Base-by-base conservation (phyloP, 2,888 invertebrate species). In the Alsophila aescularia region DNA sequence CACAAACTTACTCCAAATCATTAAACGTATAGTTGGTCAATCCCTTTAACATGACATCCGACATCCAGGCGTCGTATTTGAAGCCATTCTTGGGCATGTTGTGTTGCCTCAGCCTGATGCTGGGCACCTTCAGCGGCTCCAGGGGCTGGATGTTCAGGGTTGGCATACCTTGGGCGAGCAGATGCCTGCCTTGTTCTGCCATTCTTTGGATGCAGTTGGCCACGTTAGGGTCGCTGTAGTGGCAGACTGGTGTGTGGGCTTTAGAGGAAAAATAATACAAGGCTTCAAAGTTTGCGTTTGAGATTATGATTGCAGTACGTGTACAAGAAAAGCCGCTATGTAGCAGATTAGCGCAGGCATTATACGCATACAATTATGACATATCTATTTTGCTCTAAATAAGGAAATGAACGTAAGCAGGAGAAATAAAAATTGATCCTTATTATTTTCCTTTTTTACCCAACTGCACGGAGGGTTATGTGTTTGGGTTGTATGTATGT, bases 91-190 rank as follows among this genome's bases (percentile, higher is more conserved):
- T 85, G 0, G 92, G 87, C 69, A 79, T 83, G 44, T 83, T 88
- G 53, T 90, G 91, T 57, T 94, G 94, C 49, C 94, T 85, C 2
- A 94, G 75, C 36, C 93, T 81, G 36, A 94, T 90, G 67, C 92
- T 92, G 12, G 94, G 93, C 8, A 94, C 84, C 57, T 84, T 82
- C 39, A 94, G 75, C 0, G 94, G 94, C 41, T 94, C 94, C 39
- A 94, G 74, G 0, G 93, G 81, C 36, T 94, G 94, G 16, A 94
- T 92, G 12, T 88, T 90, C 8, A 94, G 75, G 27, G 93, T 92
- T 0, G 94, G 93, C 35, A 94, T 93, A 10, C 94, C 94, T 44
- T 84, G 81, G 0, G 90, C 85, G 1, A 94, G 81, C 27, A 93
- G 85, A 0, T 81, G 81, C 40, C 92, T 82, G 0, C 94, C 88